Percentiles rank a stretch among this genome's conserved stretches.
Conservation (phyloP, 1,140 invertebrate species). For the Calliphora vicina region DNA sequence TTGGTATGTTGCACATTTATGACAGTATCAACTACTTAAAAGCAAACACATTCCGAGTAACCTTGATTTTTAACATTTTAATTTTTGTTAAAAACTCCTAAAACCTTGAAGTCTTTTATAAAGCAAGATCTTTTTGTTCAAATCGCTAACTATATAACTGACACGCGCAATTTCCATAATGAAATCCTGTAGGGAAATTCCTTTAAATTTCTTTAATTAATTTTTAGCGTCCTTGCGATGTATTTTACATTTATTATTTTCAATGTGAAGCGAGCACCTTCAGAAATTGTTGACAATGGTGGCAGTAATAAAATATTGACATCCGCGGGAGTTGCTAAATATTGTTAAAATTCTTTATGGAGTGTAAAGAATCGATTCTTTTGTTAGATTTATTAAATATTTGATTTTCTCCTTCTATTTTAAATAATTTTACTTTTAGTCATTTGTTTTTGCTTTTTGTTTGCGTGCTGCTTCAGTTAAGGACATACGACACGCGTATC, state of each 20-base stretch:
- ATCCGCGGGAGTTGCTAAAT: conserved; percentile 22
- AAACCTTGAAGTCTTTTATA: no score
- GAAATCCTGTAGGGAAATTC: conserved; percentile 8
- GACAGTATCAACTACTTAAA: no score
- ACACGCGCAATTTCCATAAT: conserved; percentile 30
- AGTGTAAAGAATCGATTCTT: neutral
- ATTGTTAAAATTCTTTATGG: neutral
- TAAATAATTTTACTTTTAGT: neutral
- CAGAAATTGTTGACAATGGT: neutral
- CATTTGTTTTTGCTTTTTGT: neutral
- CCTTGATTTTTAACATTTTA: neutral
- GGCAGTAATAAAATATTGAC: neutral
- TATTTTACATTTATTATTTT: neutral
- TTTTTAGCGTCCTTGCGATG: neutral
- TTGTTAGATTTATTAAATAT: neutral
- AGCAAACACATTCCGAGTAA: neutral
- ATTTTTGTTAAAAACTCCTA: neutral
- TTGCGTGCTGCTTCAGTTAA: conserved; percentile 12
- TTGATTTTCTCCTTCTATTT: no score
- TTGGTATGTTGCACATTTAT: neutral
- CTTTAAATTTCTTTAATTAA: neutral
- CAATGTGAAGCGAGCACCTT: neutral
- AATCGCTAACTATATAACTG: neutral
- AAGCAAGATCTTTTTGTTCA: neutral
- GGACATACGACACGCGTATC: conserved; percentile 9